Evolutionary conservation across 2,888 invertebrate species (phyloP), one percentile per base, ranked within the genome.

Genomic region (Thera obeliscata): DNA sequence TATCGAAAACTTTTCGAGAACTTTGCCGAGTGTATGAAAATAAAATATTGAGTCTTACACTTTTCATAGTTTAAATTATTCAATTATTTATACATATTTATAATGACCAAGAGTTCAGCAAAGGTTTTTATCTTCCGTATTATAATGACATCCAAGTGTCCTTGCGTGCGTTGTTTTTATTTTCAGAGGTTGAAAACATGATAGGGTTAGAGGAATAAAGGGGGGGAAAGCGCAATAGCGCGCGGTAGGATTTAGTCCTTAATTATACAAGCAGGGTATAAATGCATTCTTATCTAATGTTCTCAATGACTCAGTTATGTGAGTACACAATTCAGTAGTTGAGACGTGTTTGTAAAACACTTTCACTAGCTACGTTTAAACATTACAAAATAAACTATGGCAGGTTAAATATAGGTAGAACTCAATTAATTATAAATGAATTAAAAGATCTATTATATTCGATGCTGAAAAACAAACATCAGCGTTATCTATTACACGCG

Each of bases 321-420:
- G 54, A 66, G 48, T 2, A 54, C 41, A 22, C 48, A 58, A 48
- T 55, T 12, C 64, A 65, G 66, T 59, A 56, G 54, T 70, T 60
- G 66, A 64, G 61, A 73, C 64, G 68, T 61, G 56, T 46, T 49
- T 33, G 60, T 69, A 65, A 67, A 67, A 67, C 67, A 64, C 56
- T 64, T 67, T 61, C 61, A 64, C 55, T 64, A 58, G 56, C 59
- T 56, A 62, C 46, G 22, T 55, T 38, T 9, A 46, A 6, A 9
- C 2, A 2, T 46, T 46, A 46, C 43, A 9, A 46, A 68, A 49
- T 55, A 48, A 61, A 49, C 64, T 61, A 58, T 48, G 46, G 52
- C 36, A 58, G 46, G 33, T 33, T 57, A 11, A 56, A 57, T 56
- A 43, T 50, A 50, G 50, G 41, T 50, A 48, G 22, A 22, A 22